These are phyloP conservation scores for Bombus waltoni DNA, from an alignment of 1,140 invertebrate species.

Conservation along the genomic window DNA sequence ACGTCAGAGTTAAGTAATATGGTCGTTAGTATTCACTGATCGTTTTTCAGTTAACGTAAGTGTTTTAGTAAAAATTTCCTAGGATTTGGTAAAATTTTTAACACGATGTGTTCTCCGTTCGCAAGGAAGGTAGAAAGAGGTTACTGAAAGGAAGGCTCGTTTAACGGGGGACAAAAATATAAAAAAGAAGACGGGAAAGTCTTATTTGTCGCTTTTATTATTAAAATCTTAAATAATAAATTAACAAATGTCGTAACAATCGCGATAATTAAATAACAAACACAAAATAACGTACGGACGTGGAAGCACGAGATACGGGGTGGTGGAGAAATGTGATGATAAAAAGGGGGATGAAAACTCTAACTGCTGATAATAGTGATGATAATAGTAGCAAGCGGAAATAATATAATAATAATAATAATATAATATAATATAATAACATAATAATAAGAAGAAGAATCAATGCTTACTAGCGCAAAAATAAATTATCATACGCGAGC, in stretches of 20 bases:
- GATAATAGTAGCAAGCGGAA: slow-evolving; percentile 55
- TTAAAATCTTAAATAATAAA: slow-evolving; percentile 78
- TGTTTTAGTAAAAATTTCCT: background rate
- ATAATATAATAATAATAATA: slow-evolving; percentile 54
- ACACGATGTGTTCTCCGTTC: background rate
- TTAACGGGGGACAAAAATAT: background rate
- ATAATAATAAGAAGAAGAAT: slow-evolving; percentile 33
- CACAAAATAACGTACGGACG: slow-evolving; percentile 58
- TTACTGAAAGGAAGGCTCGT: background rate
- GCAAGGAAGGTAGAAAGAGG: no score
- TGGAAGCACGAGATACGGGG: slow-evolving; percentile 41
- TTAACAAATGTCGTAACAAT: slow-evolving; percentile 75
- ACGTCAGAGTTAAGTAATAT: background rate
- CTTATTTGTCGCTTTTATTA: slow-evolving; percentile 63
- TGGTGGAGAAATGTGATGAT: slow-evolving; percentile 46
- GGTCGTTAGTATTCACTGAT: background rate
- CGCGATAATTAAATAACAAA: slow-evolving; percentile 77
- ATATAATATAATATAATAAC: slow-evolving; percentile 45
- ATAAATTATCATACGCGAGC: slow-evolving; percentile 62
- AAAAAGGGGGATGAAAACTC: slow-evolving; percentile 30
- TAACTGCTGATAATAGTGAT: slow-evolving; percentile 56
- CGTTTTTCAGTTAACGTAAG: background rate
- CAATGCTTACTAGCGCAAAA: slow-evolving; percentile 42
- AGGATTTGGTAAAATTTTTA: background rate
- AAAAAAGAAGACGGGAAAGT: background rate